phyloP scores from a whole-genome alignment of 2,888 invertebrate species.

The Drosophila gaucha region DNA sequence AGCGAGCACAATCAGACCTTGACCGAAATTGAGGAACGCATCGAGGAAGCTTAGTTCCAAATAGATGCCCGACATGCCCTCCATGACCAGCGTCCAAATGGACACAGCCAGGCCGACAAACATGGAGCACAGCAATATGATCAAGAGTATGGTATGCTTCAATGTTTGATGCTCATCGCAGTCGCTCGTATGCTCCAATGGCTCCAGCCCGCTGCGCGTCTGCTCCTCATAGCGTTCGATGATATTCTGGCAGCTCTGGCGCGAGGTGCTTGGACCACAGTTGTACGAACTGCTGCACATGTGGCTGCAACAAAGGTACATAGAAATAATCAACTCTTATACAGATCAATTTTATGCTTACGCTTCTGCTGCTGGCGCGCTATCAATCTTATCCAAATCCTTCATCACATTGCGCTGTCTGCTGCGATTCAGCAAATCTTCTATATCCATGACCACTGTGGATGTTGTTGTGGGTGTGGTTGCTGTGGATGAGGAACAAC shows the following conservation, averaged over 20 bases:
- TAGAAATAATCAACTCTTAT: neutral
- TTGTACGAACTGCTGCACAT: slow-evolving; percentile 86
- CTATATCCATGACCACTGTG: slow-evolving; percentile 87
- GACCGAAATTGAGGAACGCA: slow-evolving; percentile 94
- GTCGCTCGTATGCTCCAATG: slow-evolving; percentile 86
- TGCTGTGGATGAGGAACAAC: slow-evolving; percentile 76
- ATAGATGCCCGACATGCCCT: slow-evolving; percentile 94
- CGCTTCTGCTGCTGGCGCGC: slow-evolving; percentile 52
- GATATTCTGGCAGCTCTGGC: slow-evolving; percentile 85
- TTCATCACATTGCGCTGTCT: slow-evolving; percentile 55
- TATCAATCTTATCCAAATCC: slow-evolving; percentile 59
- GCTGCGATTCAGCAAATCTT: slow-evolving; percentile 86
- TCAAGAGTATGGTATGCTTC: slow-evolving; percentile 92
- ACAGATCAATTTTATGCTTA: slow-evolving; percentile 1
- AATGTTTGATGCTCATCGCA: slow-evolving; percentile 89
- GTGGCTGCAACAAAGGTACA: slow-evolving; percentile 42
- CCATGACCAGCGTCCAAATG: slow-evolving; percentile 92
- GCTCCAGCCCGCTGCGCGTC: slow-evolving; percentile 85
- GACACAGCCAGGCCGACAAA: slow-evolving; percentile 94
- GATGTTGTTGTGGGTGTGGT: slow-evolving; percentile 73
- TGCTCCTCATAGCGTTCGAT: slow-evolving; percentile 86
- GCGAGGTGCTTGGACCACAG: slow-evolving; percentile 85
- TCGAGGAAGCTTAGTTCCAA: slow-evolving; percentile 97
- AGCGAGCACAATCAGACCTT: slow-evolving; percentile 93
- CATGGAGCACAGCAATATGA: slow-evolving; percentile 93